A percentile compares a stretch with the other conserved stretches of the same genome.
Evolutionary conservation across 2,888 invertebrate species (phyloP).

Genomic region (Gastracanthus pulcherrimus): DNA sequence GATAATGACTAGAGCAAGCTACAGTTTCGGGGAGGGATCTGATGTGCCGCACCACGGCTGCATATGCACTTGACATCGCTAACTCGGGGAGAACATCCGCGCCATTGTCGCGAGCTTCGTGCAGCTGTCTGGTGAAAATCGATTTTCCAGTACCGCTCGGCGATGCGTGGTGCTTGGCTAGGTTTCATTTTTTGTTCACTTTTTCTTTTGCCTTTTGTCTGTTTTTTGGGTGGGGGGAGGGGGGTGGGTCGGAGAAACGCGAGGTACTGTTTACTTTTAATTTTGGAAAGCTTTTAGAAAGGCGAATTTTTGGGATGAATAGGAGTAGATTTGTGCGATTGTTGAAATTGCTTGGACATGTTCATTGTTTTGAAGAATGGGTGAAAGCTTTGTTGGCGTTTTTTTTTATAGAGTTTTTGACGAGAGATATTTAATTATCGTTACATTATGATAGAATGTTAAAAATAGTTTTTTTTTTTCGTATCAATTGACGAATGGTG

Average conservation of each 20-base stretch:
- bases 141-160: background rate
- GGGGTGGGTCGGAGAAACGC: background rate
- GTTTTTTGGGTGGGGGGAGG: background rate
- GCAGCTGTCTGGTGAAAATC: constrained; percentile 20
- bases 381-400: background rate
- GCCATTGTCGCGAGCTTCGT: constrained; percentile 13
- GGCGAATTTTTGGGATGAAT: background rate
- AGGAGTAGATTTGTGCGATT: background rate
- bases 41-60: constrained; percentile 29
- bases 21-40: constrained; percentile 51
- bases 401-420: background rate
- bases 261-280: background rate
- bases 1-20: constrained; percentile 22
- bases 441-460: no score
- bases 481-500: no score
- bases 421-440: no score
- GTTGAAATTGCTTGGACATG: background rate
- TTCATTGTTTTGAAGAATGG: constrained; percentile 5
- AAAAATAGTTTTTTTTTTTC: no score
- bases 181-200: background rate
- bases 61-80: constrained; percentile 8
- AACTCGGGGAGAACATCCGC: background rate
- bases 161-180: background rate
- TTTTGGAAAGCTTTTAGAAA: background rate
- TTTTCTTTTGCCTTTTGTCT: background rate